Base-by-base conservation (phyloP, 2,888 invertebrate species). In the Drosophila paracracens region DNA sequence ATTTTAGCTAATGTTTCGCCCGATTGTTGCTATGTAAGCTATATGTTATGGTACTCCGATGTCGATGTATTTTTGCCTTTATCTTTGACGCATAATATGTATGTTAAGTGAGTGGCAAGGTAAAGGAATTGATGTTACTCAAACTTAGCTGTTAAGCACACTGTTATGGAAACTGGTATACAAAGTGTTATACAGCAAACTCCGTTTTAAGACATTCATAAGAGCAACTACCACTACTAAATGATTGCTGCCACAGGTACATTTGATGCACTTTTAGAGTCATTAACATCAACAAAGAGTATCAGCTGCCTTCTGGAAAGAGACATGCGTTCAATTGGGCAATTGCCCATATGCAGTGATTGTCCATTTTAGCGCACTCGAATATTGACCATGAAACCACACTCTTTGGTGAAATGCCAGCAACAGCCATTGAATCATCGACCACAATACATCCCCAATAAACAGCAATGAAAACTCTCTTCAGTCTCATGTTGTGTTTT, bases 311-410 rank as follows among this genome's bases (percentile, higher is more conserved):
- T 35, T 35, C 16, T 1, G 51, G 40, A 50, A 40, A 29, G 56
- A 52, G 52, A 52, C 8, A 18, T 38, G 38, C 38, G 13, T 53
- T 11, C 62, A 36, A 54, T 70, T 75, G 75, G 77, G 74, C 81
- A 84, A 83, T 88, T 88, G 78, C 77, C 75, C 83, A 85, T 65
- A 71, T 83, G 88, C 83, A 76, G 75, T 81, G 88, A 88, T 84
- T 88, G 88, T 78, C 83, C 83, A 80, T 86, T 88, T 85, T 82
- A 73, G 69, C 52, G 50, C 63, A 71, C 68, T 78, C 60, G 54
- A 68, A 70, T 76, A 70, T 62, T 70, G 35, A 36, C 18, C 64
- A 64, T 60, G 59, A 33, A 38, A 56, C 56, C 67, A 62, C 67
- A 61, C 74, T 62, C 54, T 76, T 60, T 58, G 67, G 25, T 10